Evolutionary conservation across 1,140 invertebrate species (phyloP).

Genomic region (Caerostris darwini): DNA sequence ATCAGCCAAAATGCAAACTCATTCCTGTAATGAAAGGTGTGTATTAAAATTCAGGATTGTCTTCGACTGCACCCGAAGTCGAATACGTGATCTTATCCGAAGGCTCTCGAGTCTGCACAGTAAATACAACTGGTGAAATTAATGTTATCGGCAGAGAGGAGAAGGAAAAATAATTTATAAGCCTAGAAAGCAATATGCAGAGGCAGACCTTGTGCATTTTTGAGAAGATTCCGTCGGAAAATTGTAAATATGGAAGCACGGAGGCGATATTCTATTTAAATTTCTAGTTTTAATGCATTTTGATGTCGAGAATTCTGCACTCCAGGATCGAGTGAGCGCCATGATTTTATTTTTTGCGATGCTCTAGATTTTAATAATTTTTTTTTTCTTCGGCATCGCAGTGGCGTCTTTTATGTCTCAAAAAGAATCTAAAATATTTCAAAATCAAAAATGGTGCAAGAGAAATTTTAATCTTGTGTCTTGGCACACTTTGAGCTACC

Average conservation of each 20-base stretch:
- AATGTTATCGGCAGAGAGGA: background rate
- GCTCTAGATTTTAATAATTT: background rate
- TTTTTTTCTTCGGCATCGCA: background rate
- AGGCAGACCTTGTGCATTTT: background rate
- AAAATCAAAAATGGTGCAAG: background rate
- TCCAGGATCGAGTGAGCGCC: background rate
- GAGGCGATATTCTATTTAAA: conserved; percentile 14
- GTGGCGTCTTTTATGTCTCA: background rate
- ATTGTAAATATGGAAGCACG: conserved; percentile 32
- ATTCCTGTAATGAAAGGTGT: background rate
- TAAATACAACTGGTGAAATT: conserved; percentile 25
- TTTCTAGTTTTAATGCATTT: conserved; percentile 34
- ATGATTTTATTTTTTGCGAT: background rate
- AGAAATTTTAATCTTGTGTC: background rate
- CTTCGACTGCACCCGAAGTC: background rate
- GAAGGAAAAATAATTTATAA: conserved; percentile 11
- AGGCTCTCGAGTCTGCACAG: background rate
- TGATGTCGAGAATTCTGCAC: background rate
- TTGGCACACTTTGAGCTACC: background rate
- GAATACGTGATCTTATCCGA: background rate
- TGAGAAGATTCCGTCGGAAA: background rate
- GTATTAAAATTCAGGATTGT: background rate
- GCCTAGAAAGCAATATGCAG: background rate
- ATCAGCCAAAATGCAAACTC: background rate
- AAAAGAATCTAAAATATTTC: background rate